phyloP scores from a whole-genome alignment of 1,140 invertebrate species.

The Heliconius eleuchia region DNA sequence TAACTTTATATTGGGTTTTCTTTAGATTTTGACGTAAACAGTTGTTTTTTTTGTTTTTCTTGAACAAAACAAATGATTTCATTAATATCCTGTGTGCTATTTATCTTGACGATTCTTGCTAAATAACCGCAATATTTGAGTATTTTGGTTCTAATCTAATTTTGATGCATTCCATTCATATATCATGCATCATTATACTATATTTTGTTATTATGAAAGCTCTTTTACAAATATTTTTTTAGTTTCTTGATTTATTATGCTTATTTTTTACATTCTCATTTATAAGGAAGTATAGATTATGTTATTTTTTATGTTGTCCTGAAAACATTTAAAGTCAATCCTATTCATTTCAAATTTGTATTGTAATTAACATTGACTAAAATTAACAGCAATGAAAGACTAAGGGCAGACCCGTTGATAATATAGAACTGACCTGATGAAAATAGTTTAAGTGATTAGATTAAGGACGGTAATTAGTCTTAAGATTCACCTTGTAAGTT shows the following conservation, averaged over 20 bases:
- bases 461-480: conserved; percentile 50
- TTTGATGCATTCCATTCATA: conserved; percentile 18
- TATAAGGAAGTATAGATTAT: not conserved
- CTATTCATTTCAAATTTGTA: not conserved
- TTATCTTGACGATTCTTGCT: not conserved
- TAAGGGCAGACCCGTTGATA: conserved; percentile 42
- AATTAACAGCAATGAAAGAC: conserved; percentile 32
- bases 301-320: not conserved
- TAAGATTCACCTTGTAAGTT: conserved; percentile 37
- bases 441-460: conserved; percentile 59
- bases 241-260: not conserved
- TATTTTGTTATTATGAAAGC: conserved; percentile 1
- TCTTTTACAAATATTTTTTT: not conserved
- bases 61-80: not conserved
- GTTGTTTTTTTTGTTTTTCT: not conserved
- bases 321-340: not conserved
- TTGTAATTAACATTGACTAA: not conserved
- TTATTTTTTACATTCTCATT: not conserved
- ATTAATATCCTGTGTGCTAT: conserved; percentile 11
- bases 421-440: conserved; percentile 70
- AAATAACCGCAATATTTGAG: not conserved
- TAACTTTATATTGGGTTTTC: conserved; percentile 11
- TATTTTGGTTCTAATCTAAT: not conserved
- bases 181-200: conserved; percentile 11
- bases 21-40: not conserved